Evolutionary conservation across 1,140 invertebrate genomes (phyloP).

Genomic region (Drosophila mojavensis): DNA sequence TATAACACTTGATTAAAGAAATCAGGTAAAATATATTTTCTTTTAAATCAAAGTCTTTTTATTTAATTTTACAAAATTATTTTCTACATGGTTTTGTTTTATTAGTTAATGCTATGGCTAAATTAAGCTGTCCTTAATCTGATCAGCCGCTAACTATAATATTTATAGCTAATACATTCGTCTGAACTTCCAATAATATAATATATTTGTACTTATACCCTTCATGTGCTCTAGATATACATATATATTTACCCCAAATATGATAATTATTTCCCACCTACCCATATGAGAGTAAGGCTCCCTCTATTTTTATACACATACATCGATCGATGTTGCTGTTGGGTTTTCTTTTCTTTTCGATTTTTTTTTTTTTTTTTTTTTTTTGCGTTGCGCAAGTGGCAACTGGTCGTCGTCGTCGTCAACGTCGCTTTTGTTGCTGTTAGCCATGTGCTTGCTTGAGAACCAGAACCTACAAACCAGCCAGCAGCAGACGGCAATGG

Average conservation of each 20-base stretch:
- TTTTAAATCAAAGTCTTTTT: too few relatives aligned
- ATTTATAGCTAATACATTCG: background rate
- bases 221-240: constrained; percentile 24
- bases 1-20: too few relatives aligned
- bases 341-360: constrained; percentile 19
- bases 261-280: constrained; percentile 42
- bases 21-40: too few relatives aligned
- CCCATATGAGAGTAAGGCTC: constrained; percentile 25
- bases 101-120: too few relatives aligned
- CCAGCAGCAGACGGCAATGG: constrained; percentile 48
- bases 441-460: constrained; percentile 52
- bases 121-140: background rate
- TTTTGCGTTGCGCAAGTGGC: constrained; percentile 71
- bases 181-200: background rate
- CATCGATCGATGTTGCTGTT: constrained; percentile 53
- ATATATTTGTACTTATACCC: constrained; percentile 10
- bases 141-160: background rate
- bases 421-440: constrained; percentile 20
- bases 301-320: constrained; percentile 58
- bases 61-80: too few relatives aligned
- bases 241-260: constrained; percentile 30
- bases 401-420: constrained; percentile 54
- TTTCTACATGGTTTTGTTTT: too few relatives aligned
- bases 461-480: constrained; percentile 60
- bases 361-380: constrained; percentile 42